Evolutionary conservation across 92 coral and sea anemone species (phyloP), one percentile per base, ranked within the genome.

Genomic region (Muricea muricata): DNA sequence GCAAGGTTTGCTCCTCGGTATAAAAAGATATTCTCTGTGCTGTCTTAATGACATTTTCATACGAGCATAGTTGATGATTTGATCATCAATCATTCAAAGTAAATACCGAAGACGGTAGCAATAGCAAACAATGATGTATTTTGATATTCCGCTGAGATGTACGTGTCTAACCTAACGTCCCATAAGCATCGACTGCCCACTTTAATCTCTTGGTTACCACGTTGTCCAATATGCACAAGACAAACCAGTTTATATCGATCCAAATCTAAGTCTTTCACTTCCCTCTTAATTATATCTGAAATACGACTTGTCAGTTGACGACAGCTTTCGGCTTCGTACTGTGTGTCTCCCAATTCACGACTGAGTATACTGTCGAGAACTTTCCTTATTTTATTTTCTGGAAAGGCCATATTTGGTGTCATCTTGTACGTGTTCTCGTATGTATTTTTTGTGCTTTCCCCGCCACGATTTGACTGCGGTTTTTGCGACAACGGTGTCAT

Each of bases 121-220:
- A 94, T 84, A 0, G 97, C 99, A 89, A 96, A 96, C 23, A 96
- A 55, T 0, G 98, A 93, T 10, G 91, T 91, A 61, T 94, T 96
- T 61, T 90, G 91, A 65, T 87, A 96, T 28, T 93, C 94, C 47
- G 72, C 94, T 42, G 98, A 91, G 9, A 93, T 81, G 39, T 72
- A 96, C 17, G 96, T 92, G 86, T 96, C 99, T 65, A 82, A 81
- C 52, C 56, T 87, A 20, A 88, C 82, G 56, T 96, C 98, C 99
- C 99, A 96, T 15, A 96, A 78, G 79, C 99, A 96, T 9, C 99
- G 93, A 60, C 99, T 96, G 1, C 98, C 99, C 26, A 96, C 93
- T 29, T 95, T 76, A 88, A 96, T 70, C 7, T 92, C 91, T 30
- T 96, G 98, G 34, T 91, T 89, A 15, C 92, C 94, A 46, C 94